Evolutionary conservation across 2,113 vertebrate genomes (phyloP).

Genomic region (Cyanoderma ruficeps): DNA sequence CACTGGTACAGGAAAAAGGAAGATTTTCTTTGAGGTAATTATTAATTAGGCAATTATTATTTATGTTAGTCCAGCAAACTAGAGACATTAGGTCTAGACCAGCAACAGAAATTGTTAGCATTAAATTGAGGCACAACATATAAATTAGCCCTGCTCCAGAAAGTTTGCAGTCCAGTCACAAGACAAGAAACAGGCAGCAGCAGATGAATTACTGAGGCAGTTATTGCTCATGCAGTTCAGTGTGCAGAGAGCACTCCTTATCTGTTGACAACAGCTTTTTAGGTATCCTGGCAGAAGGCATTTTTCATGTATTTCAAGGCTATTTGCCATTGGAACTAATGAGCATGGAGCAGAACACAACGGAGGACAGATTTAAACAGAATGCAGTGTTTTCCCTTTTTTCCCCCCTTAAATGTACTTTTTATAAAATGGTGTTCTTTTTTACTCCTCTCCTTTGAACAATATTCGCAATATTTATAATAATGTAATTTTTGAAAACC

Average conservation of each 20-base stretch:
- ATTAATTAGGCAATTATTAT: background rate
- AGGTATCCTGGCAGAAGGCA: background rate
- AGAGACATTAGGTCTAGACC: background rate
- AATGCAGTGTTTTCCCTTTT: background rate
- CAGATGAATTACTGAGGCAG: background rate
- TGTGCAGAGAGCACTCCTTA: background rate
- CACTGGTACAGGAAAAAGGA: background rate
- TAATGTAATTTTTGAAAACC: background rate
- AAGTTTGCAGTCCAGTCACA: background rate
- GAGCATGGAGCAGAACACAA: background rate
- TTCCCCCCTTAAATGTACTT: background rate
- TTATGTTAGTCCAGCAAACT: background rate
- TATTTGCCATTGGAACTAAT: background rate
- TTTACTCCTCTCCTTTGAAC: background rate
- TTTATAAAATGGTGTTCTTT: background rate
- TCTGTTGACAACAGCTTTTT: background rate
- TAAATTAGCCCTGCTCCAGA: background rate
- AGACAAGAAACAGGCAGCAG: constrained; percentile 1
- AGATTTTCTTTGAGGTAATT: background rate
- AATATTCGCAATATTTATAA: background rate
- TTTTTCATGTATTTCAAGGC: background rate
- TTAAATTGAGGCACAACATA: background rate
- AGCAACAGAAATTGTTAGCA: background rate
- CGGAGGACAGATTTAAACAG: background rate
- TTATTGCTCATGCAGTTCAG: background rate